Base-by-base conservation (phyloP, 2,113 vertebrate species). In the Gopherus flavomarginatus region DNA sequence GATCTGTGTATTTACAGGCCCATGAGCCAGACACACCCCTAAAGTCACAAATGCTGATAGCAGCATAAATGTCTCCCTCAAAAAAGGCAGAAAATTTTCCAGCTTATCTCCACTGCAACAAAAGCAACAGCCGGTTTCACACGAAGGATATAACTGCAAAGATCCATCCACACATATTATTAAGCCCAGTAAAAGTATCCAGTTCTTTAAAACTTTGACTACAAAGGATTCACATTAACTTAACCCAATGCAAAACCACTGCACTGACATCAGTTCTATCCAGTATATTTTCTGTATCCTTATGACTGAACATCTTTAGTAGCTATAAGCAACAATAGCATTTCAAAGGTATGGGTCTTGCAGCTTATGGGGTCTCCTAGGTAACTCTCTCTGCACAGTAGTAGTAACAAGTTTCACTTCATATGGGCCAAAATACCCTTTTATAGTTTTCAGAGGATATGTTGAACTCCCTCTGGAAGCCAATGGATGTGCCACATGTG, bases 221-320 rank as follows among this genome's bases (percentile, higher is more conserved):
- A 84, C 89, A 95, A 92, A 93, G 80, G 52, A 0, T 26, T 44
- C 59, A 65, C 81, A 79, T 53, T 29, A 1, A 81, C 83, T 44
- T 77, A 56, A 79, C 84, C 89, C 53, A 69, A 82, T 29, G 80
- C 31, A 26, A 16, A 79, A 87, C 77, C 53, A 5, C 29, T 86
- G 35, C 1, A 8, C 82, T 81, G 94, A 94, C 90, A 92, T 82
- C 78, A 94, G 78, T 17, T 88, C 65, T 52, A 8, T 27, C 82
- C 92, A 94, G 56, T 91, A n/a, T 69, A 83, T 89, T 93, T 95
- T 95, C 4, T 3, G 94, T 81, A 83, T 69, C 90, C 78, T 47
- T 31, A 89, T 90, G 96, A 90, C 38, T 5, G 26, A 80, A 19
- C 85, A 81, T 69, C 78, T 86, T 59, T 54, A 1, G 0, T 26